Evolutionary conservation across 1,140 invertebrate genomes (phyloP).

Genomic region (Heliothis virescens): DNA sequence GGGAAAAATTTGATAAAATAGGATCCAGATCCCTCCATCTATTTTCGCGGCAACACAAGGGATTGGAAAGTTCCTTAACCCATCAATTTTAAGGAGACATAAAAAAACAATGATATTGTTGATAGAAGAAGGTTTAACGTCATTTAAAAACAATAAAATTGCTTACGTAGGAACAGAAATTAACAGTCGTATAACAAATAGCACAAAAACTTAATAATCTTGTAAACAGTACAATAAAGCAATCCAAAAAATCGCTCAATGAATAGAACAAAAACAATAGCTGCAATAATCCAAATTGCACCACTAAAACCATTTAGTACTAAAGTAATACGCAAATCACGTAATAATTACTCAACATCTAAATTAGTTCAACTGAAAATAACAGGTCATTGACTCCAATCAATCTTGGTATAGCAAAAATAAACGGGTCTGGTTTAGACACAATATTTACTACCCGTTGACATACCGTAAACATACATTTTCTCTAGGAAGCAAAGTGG

Average conservation of each 20-base stretch:
- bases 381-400: constrained; percentile 36
- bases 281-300: not conserved
- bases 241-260: not conserved
- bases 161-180: not conserved
- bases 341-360: constrained; percentile 28
- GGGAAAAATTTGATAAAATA: constrained; percentile 52
- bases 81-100: constrained; percentile 8
- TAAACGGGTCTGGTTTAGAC: constrained; percentile 29
- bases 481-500: constrained; percentile 26
- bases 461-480: constrained; percentile 46
- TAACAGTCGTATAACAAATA: constrained; percentile 10
- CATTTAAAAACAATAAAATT: too few species aligned
- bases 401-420: constrained; percentile 42
- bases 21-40: not conserved
- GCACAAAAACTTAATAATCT: too few species aligned
- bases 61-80: not conserved
- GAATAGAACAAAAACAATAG: not conserved
- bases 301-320: not conserved
- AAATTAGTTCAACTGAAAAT: constrained; percentile 30
- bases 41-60: constrained; percentile 22
- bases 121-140: not conserved
- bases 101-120: constrained; percentile 19
- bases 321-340: constrained; percentile 27
- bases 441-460: constrained; percentile 47
- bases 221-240: not conserved